phyloP scores from a whole-genome alignment of 2,113 vertebrate genomes.

The Calyptommatus sinebrachiatus region DNA sequence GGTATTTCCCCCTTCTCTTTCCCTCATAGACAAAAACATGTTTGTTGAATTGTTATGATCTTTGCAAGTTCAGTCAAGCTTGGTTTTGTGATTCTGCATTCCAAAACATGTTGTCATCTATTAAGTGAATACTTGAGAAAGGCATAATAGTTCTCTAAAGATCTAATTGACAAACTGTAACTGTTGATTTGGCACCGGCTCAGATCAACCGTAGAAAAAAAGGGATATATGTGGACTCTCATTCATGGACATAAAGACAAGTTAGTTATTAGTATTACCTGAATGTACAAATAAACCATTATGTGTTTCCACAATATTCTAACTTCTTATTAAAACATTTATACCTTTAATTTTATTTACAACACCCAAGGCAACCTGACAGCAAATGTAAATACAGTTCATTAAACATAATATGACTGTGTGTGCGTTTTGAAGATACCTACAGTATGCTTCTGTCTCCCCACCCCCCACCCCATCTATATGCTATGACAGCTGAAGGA shows the following conservation, averaged over 20 bases:
- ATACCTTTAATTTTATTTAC: not conserved
- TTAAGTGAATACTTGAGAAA: not conserved
- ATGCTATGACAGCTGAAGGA: not conserved
- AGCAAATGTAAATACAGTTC: not conserved
- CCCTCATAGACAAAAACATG: constrained; percentile 21
- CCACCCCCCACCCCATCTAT: too few species aligned
- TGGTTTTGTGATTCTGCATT: constrained; percentile 3
- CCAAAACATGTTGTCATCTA: constrained; percentile 2
- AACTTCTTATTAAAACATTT: not conserved
- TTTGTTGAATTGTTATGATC: not conserved
- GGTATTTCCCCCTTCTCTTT: not conserved
- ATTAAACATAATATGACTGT: not conserved
- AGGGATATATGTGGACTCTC: constrained; percentile 19
- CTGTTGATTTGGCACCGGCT: not conserved
- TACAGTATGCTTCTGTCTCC: too few species aligned
- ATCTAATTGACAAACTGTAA: not conserved
- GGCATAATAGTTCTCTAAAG: not conserved
- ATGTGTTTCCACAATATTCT: not conserved
- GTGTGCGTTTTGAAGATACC: not conserved
- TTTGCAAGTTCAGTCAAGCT: not conserved
- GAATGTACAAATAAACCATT: not conserved
- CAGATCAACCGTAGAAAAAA: not conserved
- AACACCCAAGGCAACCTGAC: not conserved
- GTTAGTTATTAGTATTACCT: not conserved
- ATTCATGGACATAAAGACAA: not conserved